These are phyloP conservation scores for Aporrectodea caliginosa DNA, from an alignment of 1,140 invertebrate species.

Conservation along the genomic window DNA sequence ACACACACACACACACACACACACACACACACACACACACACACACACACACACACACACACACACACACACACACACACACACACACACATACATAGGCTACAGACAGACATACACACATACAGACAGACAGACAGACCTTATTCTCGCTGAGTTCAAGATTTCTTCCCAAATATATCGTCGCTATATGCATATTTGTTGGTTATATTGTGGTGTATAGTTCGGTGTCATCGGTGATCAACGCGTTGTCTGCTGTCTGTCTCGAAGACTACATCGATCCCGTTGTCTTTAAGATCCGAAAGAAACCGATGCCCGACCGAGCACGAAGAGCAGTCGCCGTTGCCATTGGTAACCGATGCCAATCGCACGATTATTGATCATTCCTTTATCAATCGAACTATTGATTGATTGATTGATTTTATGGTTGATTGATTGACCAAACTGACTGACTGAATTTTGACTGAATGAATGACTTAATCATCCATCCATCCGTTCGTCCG, in stretches of 20 bases:
- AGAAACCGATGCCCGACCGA: neutral
- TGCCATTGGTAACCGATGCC: neutral
- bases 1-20: no score
- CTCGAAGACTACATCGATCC: conserved; percentile 17
- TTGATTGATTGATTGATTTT: neutral
- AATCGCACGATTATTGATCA: no score
- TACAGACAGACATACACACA: no score
- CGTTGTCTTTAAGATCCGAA: neutral
- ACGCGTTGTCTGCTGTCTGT: conserved; percentile 12
- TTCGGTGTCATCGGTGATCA: conserved; percentile 19
- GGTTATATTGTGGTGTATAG: conserved; percentile 1
- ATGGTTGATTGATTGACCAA: neutral
- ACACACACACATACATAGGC: no score
- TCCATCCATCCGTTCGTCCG: no score
- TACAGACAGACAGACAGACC: no score
- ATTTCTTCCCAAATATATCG: no score
- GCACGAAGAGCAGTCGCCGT: neutral
- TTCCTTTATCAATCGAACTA: neutral
- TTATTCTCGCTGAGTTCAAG: no score
- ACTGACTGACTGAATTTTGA: neutral
- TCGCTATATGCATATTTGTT: neutral
- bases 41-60: no score
- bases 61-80: no score
- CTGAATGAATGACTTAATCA: no score
- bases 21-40: no score